Evolutionary conservation across 1,140 invertebrate genomes (phyloP).

Genomic region (Cyrtorhinus lividipennis): DNA sequence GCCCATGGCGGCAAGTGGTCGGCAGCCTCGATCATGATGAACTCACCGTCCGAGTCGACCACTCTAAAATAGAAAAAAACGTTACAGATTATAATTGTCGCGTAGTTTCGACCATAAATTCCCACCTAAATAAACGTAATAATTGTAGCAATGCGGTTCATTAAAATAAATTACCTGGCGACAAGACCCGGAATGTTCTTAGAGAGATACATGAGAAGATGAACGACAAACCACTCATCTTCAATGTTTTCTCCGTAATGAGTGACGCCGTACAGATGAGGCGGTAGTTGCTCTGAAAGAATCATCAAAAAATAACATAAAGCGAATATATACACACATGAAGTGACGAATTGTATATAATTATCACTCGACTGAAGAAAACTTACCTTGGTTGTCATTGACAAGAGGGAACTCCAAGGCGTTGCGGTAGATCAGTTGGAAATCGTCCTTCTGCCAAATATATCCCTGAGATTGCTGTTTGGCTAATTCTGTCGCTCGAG

Average conservation of each 20-base stretch:
- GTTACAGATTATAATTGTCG: no score
- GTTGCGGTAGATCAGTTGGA: slow-evolving; percentile 36
- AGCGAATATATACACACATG: no score
- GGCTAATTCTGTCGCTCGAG: slow-evolving; percentile 4
- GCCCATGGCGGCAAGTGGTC: slow-evolving; percentile 75
- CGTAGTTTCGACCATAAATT: no score
- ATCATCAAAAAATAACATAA: no score
- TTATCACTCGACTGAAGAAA: no score
- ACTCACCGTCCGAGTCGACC: slow-evolving; percentile 79
- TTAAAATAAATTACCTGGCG: slow-evolving; percentile 41
- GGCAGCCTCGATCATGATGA: slow-evolving; percentile 85
- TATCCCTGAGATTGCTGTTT: slow-evolving; percentile 30
- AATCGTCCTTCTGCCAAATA: slow-evolving; percentile 54
- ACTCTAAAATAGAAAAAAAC: slow-evolving; percentile 40
- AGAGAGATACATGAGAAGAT: slow-evolving; percentile 60
- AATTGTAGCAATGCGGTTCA: no score
- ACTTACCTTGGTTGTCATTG: slow-evolving; percentile 32
- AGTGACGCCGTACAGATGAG: slow-evolving; percentile 63
- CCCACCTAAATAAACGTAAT: no score
- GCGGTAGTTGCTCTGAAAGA: slow-evolving; percentile 35
- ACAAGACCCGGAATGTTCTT: slow-evolving; percentile 53
- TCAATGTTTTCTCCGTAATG: slow-evolving; percentile 86
- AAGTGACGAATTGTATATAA: no score
- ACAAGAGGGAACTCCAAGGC: slow-evolving; percentile 30
- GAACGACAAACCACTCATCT: slow-evolving; percentile 93